A percentile compares a stretch with the other conserved stretches of the same genome.
Conservation (phyloP, 2,888 invertebrate species). For the Drosophila hawaiiensis region DNA sequence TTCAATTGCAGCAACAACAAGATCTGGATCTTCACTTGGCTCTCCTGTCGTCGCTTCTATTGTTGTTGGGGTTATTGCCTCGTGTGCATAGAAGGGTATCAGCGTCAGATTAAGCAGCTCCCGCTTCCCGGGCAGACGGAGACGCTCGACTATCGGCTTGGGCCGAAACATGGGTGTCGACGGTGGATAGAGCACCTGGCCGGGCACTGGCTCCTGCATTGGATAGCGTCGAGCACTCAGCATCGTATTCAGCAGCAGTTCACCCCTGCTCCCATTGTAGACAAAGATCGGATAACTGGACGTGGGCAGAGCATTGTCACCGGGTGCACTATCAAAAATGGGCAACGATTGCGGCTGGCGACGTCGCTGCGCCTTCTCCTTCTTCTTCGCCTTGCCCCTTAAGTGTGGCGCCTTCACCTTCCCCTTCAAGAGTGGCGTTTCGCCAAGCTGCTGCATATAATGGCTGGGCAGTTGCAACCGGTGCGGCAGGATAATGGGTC, state of each 20-base stretch:
- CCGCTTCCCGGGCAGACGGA: conserved; percentile 55
- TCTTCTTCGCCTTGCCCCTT: not conserved
- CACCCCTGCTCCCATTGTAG: conserved; percentile 79
- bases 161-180: conserved; percentile 79
- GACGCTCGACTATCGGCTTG: conserved; percentile 75
- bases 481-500: conserved; percentile 35
- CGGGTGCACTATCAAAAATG: conserved; percentile 73
- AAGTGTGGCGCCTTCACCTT: not conserved
- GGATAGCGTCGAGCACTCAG: conserved; percentile 79
- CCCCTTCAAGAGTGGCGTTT: not conserved
- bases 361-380: conserved; percentile 28
- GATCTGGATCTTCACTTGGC: not conserved
- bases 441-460: conserved; percentile 52
- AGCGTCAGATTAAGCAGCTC: conserved; percentile 75
- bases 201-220: conserved; percentile 84
- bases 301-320: conserved; percentile 51
- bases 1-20: not conserved
- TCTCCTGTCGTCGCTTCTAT: not conserved
- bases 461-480: conserved; percentile 66
- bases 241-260: conserved; percentile 83
- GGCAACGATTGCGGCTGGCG: conserved; percentile 57
- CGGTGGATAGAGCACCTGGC: conserved; percentile 83
- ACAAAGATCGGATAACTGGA: conserved; percentile 73
- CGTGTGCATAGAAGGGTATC: conserved; percentile 84
- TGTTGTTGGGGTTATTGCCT: conserved; percentile 68